Evolutionary conservation across 2,888 invertebrate genomes (phyloP), one percentile per base, ranked within the genome.

Genomic region (Bunonema sp.): DNA sequence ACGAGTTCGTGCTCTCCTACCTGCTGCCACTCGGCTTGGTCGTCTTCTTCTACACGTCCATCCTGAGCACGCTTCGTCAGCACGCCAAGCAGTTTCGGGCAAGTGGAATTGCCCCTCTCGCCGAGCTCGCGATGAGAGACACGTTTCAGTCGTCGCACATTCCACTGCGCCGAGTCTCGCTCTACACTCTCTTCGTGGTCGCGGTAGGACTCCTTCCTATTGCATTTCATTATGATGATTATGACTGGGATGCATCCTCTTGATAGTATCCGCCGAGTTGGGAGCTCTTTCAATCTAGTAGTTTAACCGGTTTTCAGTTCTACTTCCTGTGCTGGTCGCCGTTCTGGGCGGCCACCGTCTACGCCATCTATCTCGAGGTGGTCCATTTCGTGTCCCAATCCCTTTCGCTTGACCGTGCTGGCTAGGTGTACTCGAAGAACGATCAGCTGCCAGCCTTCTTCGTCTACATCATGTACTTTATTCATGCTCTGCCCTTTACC

Each of bases 241-340:
- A n/a, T n/a, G n/a, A n/a, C n/a, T n/a, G n/a, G n/a, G n/a, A n/a
- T n/a, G n/a, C n/a, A n/a, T n/a, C n/a, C n/a, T n/a, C n/a, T n/a
- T n/a, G n/a, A n/a, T n/a, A n/a, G n/a, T n/a, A n/a, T n/a, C n/a
- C n/a, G n/a, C n/a, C n/a, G n/a, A n/a, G n/a, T n/a, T n/a, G n/a
- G n/a, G n/a, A n/a, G n/a, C n/a, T n/a, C n/a, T n/a, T n/a, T n/a
- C n/a, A n/a, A n/a, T n/a, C n/a, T n/a, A n/a, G n/a, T n/a, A n/a
- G n/a, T n/a, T n/a, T n/a, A n/a, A n/a, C n/a, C n/a, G n/a, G n/a
- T n/a, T n/a, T n/a, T n/a, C n/a, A 61, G 33, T 63, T 63, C 50
- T 64, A 63, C 44, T 63, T 63, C 42, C 29, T 60, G 2, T 63
- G 63, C 38, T 63, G 64, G 64, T 60, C 63, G 4, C 64, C 64